Evolutionary conservation across 53 echinoderm and acorn worm species (phyloP).

Genomic region (Antedon mediterranea): DNA sequence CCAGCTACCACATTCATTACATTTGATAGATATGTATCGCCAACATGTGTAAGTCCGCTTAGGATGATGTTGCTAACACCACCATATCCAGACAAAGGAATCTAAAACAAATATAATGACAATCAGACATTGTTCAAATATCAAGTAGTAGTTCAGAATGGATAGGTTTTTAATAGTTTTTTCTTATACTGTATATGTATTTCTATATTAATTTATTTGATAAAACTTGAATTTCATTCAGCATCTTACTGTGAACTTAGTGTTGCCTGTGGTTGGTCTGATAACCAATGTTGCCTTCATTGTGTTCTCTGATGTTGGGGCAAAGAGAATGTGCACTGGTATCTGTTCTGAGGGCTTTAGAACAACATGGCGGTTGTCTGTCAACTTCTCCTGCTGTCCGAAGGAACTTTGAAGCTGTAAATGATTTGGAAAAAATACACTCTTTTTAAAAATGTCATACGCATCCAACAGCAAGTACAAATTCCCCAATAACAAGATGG

Average conservation of each 20-base stretch:
- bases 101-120: conserved; percentile 23
- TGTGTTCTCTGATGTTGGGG: conserved; percentile 29
- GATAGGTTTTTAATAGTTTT: no score
- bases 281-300: conserved; percentile 42
- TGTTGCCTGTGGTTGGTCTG: conserved; percentile 41
- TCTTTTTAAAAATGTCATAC: no score
- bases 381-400: conserved; percentile 35
- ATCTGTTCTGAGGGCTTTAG: conserved; percentile 42
- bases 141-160: no score
- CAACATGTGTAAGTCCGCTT: conserved; percentile 30
- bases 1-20: conserved; percentile 32
- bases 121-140: neutral
- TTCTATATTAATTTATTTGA: no score
- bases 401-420: conserved; percentile 55
- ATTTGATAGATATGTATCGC: conserved; percentile 41
- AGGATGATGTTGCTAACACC: conserved; percentile 59
- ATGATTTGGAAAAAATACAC: no score
- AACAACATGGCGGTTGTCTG: conserved; percentile 38
- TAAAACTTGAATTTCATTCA: no score
- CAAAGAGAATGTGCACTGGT: conserved; percentile 49
- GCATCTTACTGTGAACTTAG: conserved; percentile 57
- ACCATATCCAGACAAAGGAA: conserved; percentile 85
- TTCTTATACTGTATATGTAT: no score
- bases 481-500: no score
- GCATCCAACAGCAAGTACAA: no score